Percentiles rank a stretch among this genome's conserved stretches.
These are phyloP conservation scores for Delichon dasypus DNA, from an alignment of 2,797 vertebrate species.

Conservation along the genomic window DNA sequence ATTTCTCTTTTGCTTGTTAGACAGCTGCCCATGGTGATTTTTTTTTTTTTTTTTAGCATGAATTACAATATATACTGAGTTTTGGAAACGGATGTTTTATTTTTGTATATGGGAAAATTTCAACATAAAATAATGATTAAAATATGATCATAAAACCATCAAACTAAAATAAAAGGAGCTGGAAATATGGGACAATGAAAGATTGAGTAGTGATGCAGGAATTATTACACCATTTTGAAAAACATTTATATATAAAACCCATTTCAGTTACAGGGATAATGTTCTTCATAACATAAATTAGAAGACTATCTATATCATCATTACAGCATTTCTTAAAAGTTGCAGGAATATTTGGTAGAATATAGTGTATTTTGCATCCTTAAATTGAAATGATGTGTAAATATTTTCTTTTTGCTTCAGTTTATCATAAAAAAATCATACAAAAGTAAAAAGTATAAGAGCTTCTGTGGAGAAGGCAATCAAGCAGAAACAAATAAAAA, in stretches of 20 bases:
- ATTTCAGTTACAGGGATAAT: not conserved
- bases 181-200: not conserved
- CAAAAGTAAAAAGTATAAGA: not conserved
- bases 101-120: not conserved
- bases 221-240: not conserved
- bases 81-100: not conserved
- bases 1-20: too few relatives aligned
- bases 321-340: not conserved
- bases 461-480: not conserved
- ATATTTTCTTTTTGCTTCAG: not conserved
- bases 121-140: not conserved
- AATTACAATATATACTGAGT: not conserved
- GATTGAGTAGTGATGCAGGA: not conserved
- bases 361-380: not conserved
- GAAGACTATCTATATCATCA: not conserved
- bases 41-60: not conserved
- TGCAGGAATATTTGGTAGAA: not conserved
- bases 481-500: not conserved
- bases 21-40: not conserved
- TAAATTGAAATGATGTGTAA: not conserved
- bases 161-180: not conserved
- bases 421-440: not conserved
- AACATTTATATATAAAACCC: fast-evolving
- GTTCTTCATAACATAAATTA: not conserved
- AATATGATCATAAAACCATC: not conserved